Conservation (phyloP, 2,113 vertebrate genomes). For the Chloebia gouldiae region DNA sequence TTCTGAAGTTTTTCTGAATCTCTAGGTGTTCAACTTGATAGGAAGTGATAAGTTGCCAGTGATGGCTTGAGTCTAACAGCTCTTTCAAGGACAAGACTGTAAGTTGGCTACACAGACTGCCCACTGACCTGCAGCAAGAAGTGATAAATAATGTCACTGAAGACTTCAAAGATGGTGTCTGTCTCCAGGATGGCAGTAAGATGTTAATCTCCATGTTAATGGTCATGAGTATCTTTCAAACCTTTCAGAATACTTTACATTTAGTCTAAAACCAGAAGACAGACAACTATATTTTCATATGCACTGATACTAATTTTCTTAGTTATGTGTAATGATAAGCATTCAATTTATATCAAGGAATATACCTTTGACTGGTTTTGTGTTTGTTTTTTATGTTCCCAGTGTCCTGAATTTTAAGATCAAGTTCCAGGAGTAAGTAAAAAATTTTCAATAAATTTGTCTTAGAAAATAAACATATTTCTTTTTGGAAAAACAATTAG, state of each 20-base stretch:
- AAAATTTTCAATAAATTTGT: not conserved
- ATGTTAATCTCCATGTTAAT: not conserved
- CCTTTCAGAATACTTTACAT: not conserved
- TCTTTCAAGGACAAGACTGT: not conserved
- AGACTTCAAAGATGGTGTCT: not conserved
- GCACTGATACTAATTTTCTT: not conserved
- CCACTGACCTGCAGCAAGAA: not conserved
- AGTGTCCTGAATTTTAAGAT: not conserved
- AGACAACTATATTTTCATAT: not conserved
- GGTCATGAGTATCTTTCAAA: not conserved
- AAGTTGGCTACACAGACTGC: not conserved
- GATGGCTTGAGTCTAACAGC: not conserved
- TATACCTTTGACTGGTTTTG: not conserved
- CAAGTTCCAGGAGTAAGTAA: not conserved
- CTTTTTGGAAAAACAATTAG: not conserved
- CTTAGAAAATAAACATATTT: not conserved
- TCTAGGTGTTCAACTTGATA: not conserved
- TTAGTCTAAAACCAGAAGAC: not conserved
- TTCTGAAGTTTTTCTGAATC: not conserved
- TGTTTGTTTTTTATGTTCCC: not conserved
- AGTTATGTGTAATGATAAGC: not conserved
- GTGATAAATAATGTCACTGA: not conserved
- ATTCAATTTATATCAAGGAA: not conserved
- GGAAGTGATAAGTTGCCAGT: not conserved
- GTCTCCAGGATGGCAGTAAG: not conserved